Percentiles rank a stretch among this genome's conserved stretches.
Evolutionary conservation across 2,888 invertebrate genomes (phyloP).

Genomic region (Apamea anceps): DNA sequence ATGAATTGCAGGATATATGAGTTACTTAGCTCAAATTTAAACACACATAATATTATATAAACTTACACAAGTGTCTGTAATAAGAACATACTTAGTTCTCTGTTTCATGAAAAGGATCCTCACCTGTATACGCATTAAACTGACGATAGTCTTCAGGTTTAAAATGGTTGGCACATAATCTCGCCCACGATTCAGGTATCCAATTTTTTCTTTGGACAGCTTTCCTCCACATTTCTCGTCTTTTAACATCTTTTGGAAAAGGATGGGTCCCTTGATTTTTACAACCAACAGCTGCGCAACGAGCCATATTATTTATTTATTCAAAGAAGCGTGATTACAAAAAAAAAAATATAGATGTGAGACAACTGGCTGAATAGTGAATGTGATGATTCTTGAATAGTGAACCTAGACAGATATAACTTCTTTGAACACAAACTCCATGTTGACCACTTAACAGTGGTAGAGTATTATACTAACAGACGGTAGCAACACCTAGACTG

Average conservation of each 20-base stretch:
- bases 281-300: constrained; percentile 27
- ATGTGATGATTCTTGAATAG: too few species aligned
- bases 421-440: neutral
- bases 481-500: neutral
- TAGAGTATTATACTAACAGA: neutral
- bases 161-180: constrained; percentile 27
- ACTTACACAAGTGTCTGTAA: neutral
- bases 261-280: constrained; percentile 16
- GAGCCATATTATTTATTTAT: constrained; percentile 4
- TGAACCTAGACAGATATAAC: neutral
- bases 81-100: too few species aligned
- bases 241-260: constrained; percentile 31
- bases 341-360: neutral
- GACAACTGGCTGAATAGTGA: neutral
- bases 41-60: neutral
- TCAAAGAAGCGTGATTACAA: neutral
- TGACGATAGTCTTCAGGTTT: constrained; percentile 19
- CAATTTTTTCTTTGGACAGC: constrained; percentile 25
- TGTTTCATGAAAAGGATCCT: neutral
- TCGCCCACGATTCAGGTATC: neutral
- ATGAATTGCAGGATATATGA: neutral
- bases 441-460: neutral
- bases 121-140: constrained; percentile 17
- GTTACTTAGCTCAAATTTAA: neutral
- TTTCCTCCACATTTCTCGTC: constrained; percentile 31